phyloP scores from a whole-genome alignment of 2,797 vertebrate genomes.

The Lutjanus argentimaculatus region DNA sequence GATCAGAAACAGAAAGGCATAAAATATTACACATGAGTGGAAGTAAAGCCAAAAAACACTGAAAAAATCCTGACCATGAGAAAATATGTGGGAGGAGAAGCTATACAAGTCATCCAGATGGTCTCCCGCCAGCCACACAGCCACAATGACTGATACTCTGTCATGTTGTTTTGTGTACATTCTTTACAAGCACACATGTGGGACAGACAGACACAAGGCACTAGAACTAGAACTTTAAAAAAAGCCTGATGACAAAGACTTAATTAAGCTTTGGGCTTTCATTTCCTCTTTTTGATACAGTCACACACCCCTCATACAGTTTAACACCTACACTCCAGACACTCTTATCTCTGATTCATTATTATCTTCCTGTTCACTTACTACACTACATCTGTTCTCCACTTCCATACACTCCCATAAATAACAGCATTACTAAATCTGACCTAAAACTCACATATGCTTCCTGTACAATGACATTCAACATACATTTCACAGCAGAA shows the following conservation, averaged over 20 bases:
- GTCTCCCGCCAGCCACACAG: slow-evolving; percentile 37
- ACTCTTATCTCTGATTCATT: slow-evolving; percentile 23
- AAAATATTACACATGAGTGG: not conserved
- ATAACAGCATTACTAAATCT: not conserved
- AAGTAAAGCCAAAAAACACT: not conserved
- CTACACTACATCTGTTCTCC: slow-evolving; percentile 14
- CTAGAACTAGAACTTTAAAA: not conserved
- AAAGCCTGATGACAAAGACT: slow-evolving; percentile 3
- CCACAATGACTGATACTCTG: slow-evolving; percentile 49
- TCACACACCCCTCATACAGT: not conserved
- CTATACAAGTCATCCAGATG: slow-evolving; percentile 56
- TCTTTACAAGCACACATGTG: slow-evolving; percentile 49
- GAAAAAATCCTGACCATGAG: slow-evolving; percentile 31
- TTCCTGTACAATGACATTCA: slow-evolving; percentile 1
- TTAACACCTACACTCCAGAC: not conserved
- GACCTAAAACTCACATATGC: slow-evolving; percentile 12
- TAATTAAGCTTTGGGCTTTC: not conserved
- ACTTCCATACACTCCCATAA: not conserved
- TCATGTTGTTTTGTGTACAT: slow-evolving; percentile 67
- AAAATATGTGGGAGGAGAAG: slow-evolving; percentile 54
- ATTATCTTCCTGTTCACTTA: not conserved
- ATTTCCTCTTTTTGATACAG: slow-evolving; percentile 6
- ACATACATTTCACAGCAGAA: slow-evolving; percentile 12
- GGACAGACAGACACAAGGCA: slow-evolving; percentile 17
- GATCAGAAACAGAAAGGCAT: slow-evolving; percentile 23